Base-by-base conservation (phyloP, 53 echinoderm and acorn worm species). In the Astropecten irregularis region DNA sequence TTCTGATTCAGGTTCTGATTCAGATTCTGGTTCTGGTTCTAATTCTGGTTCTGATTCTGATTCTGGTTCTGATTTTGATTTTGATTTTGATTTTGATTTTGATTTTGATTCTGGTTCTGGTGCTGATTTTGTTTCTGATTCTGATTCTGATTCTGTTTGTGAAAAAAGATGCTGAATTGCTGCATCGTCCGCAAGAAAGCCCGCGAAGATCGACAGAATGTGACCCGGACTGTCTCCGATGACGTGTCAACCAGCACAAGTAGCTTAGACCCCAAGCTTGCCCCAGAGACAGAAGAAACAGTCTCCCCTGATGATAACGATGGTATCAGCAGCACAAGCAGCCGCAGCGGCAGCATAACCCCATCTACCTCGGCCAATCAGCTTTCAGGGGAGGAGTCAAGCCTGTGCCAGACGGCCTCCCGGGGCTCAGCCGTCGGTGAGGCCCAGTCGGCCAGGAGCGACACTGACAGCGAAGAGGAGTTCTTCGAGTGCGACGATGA, bases 161-260 rank as follows among this genome's bases (percentile, higher is more conserved):
- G 34, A 4, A 30, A 4, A 15, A 46, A 99, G 99, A 99, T 99
- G 99, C 79, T 99, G 1, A 99, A 99, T 70, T 99, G 95, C 65
- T 99, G 99, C 63, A 99, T 99, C 11, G 88, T 83, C 0, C 81
- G 99, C 60, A 99, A 95, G 76, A 99, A 92, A 67, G 95, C 95
- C 29, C 83, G 99, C 19, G 99, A 99, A 36, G 95, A 88, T 16
- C 76, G 92, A 27, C 92, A 82, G 59, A 85, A 59, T 19, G 40
- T 59, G 26, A 67, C 54, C 69, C 40, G 37, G 9, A 47, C 71
- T 2, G 29, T 51, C 4, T 60, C 76, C 26, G 3, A 34, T 3
- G 86, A 85, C 64, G 35, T 37, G 10, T 50, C 85, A 30, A 39
- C 74, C 39, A 40, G 51, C 26, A 32, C 55, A 0, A 16, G 35